Conservation (phyloP, 2,113 vertebrate genomes). For the Oryzias celebensis region DNA sequence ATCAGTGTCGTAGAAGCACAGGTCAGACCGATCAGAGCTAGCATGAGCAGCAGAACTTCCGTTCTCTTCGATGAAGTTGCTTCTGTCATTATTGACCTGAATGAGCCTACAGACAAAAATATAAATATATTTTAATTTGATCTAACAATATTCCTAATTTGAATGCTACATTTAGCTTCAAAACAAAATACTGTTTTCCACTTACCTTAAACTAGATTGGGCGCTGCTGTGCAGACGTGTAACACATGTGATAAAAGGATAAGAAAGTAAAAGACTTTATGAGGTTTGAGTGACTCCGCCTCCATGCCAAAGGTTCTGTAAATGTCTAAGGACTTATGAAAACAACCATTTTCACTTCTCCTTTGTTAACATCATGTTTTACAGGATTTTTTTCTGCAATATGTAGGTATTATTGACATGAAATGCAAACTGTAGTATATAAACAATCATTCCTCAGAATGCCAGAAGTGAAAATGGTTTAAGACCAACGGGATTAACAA, state of each 20-base stretch:
- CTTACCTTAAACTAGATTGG: accelerated
- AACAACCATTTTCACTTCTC: no score
- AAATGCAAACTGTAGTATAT: no score
- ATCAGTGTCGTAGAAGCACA: neutral
- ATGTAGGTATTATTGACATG: no score
- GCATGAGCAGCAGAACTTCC: neutral
- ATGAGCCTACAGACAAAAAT: neutral
- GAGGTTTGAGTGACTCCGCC: neutral
- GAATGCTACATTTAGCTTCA: neutral
- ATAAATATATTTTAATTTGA: no score
- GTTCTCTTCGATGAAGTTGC: neutral
- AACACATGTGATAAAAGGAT: neutral
- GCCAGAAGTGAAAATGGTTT: no score
- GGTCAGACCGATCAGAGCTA: slow-evolving; percentile 17
- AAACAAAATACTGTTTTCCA: neutral
- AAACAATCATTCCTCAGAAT: no score
- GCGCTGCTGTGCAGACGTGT: neutral
- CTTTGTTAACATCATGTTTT: no score
- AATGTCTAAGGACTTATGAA: no score
- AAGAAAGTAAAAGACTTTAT: neutral
- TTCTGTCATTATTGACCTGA: slow-evolving; percentile 5
- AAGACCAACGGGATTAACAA: no score
- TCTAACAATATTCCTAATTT: no score
- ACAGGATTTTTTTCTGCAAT: no score
- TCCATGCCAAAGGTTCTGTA: neutral